These are phyloP conservation scores for Lamellibrachia columna DNA, from an alignment of 2,888 invertebrate genomes.

Conservation along the genomic window DNA sequence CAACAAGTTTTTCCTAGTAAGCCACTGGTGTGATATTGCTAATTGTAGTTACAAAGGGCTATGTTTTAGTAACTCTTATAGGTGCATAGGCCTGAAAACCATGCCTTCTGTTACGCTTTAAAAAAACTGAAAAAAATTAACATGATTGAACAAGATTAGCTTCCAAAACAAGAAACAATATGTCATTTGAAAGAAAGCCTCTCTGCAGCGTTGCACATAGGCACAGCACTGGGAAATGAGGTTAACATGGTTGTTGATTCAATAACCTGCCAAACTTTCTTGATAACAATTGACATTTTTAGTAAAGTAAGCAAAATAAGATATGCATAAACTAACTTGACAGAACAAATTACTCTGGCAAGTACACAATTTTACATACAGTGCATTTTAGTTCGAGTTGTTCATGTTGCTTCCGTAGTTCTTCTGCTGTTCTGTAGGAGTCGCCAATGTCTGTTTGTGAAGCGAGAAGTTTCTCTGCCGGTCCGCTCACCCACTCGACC, in stretches of 20 bases:
- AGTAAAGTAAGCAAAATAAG: not conserved
- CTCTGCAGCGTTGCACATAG: too few relatives aligned
- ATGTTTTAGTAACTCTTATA: too few relatives aligned
- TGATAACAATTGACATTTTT: not conserved
- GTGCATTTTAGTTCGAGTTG: conserved; percentile 80
- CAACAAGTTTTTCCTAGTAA: too few relatives aligned
- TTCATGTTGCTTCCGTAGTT: conserved; percentile 78
- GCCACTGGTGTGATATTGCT: too few relatives aligned
- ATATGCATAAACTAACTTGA: not conserved
- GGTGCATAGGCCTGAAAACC: not conserved
- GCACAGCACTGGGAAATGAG: not conserved
- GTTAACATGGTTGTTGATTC: not conserved
- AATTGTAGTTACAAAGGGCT: too few relatives aligned
- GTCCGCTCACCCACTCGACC: conserved; percentile 81
- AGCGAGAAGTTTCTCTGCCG: conserved; percentile 79
- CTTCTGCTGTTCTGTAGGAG: conserved; percentile 76
- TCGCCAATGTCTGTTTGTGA: conserved; percentile 77
- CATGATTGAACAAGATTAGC: not conserved
- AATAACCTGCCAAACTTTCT: not conserved
- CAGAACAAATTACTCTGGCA: not conserved
- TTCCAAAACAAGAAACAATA: not conserved
- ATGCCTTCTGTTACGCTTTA: too few relatives aligned
- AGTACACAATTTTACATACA: conserved; percentile 62
- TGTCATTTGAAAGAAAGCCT: too few relatives aligned
- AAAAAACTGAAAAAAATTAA: too few relatives aligned